Evolutionary conservation across 1,140 invertebrate genomes (phyloP), one percentile per base, ranked within the genome.

Genomic region (Pachyrhynchus sulphureomaculatus): DNA sequence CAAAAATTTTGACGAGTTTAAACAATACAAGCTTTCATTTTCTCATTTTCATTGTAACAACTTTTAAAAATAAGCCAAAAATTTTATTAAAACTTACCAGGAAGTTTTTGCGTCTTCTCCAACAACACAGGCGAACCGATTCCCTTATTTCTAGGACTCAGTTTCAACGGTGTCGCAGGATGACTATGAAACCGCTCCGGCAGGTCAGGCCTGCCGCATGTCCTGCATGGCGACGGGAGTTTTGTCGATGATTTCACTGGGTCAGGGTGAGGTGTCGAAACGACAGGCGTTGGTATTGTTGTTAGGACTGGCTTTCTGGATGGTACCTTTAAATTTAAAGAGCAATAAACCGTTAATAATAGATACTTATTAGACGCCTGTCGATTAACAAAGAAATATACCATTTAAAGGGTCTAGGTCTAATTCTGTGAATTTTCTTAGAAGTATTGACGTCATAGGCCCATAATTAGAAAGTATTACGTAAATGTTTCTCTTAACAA

Each of bases 171-270:
- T 1, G 70, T 72, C 17, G 73, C 76, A 5, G 82, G 82, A 68
- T 86, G 83, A 68, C 82, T 85, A 67, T 85, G 83, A 36, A 85
- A 80, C 4, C 83, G 71, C 63, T 86, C 83, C 0, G 84, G 83
- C 32, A 80, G 79, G 64, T 82, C 78, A 0, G 78, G 69, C 33
- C 81, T 74, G 15, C 82, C 82, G 66, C 83, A 85, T 4, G 80
- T 81, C 32, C 74, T 80, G 65, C 84, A 86, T 3, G 83, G 82
- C 56, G 80, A 76, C 15, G 80, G 74, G 26, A 72, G 70, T 55
- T 72, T 78, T 45, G 49, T 73, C 66, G 71, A 69, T 71, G 56
- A 62, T 36, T 59, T 47, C 39, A 57, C 37, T 21, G 29, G 17
- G 44, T 64, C 63, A 53, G 36, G 15, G 18, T 17, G 21, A 9